Evolutionary conservation across 1,140 invertebrate species (phyloP).

Genomic region (Saccostrea echinata): DNA sequence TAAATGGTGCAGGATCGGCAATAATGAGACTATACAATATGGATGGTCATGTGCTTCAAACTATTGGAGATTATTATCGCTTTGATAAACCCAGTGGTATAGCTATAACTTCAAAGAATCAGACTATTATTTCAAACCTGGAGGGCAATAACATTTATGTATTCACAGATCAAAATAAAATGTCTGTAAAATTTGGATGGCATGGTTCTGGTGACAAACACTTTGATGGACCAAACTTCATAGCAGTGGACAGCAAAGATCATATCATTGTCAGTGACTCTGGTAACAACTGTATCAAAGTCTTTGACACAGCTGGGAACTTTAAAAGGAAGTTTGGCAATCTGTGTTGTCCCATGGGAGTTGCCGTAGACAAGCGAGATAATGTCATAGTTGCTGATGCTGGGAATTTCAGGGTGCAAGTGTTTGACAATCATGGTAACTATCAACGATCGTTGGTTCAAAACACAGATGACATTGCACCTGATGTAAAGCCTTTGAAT

Average conservation of each 20-base stretch:
- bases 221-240: constrained; percentile 70
- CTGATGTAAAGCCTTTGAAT: constrained; percentile 70
- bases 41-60: constrained; percentile 66
- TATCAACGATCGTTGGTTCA: constrained; percentile 65
- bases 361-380: constrained; percentile 97
- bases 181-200: constrained; percentile 97
- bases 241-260: constrained; percentile 71
- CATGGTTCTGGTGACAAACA: constrained; percentile 91
- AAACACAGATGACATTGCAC: constrained; percentile 67
- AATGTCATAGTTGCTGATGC: constrained; percentile 98
- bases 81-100: constrained; percentile 75
- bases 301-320: constrained; percentile 72
- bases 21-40: constrained; percentile 70
- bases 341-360: constrained; percentile 97
- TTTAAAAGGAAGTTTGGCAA: constrained; percentile 72
- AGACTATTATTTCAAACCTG: constrained; percentile 74
- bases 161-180: constrained; percentile 98
- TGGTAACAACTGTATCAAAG: constrained; percentile 73
- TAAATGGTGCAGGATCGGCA: constrained; percentile 66
- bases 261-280: constrained; percentile 74
- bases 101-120: constrained; percentile 63
- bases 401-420: constrained; percentile 98
- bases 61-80: constrained; percentile 71
- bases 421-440: constrained; percentile 84
- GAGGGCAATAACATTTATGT: constrained; percentile 97